Base-by-base conservation (phyloP, 1,140 invertebrate species). In the Eumaeus atala region DNA sequence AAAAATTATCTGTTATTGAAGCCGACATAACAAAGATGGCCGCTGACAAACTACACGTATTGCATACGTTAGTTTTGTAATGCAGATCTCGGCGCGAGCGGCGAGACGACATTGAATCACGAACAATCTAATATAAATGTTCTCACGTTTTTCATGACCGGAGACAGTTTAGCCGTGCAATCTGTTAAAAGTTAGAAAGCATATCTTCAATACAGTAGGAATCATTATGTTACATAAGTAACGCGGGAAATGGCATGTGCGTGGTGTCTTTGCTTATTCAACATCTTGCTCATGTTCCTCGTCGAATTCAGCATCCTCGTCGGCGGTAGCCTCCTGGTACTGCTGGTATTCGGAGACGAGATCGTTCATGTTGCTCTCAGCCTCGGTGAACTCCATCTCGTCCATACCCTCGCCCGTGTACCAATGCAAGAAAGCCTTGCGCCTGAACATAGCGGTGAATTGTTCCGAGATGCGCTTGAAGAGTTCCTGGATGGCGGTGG, bases 331-430 rank as follows among this genome's bases (percentile, higher is more conserved):
- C 74, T 92, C 95, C 76, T 96, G 95, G 89, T 97, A 97, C 76
- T 96, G 95, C 80, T 97, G 95, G 78, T 96, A 96, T 80, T 97
- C 95, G 0, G 93, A 80, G 16, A 80, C 77, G 62, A 80, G 48
- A 54, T 84, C 80, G 58, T 80, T 82, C 8, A 84, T 74, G 64
- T 84, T 83, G 87, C 90, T 90, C 78, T 92, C 91, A 0, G 94
- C 94, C 67, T 95, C 93, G 11, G 92, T 94, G 81, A 96, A 95
- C 84, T 96, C 94, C 91, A 93, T 93, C 76, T 95, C 93, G 67
- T 95, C 94, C 95, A 96, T 95, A 54, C 95, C 94, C 81, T 96
- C 95, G 34, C 93, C 93, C 48, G 93, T 95, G 76, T 93, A 93
- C 92, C 91, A 93, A 85, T 84, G 81, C 73, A 84, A 87, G 90